Evolutionary conservation across 2,113 vertebrate genomes (phyloP).

Genomic region (Tychaedon coryphoeus): DNA sequence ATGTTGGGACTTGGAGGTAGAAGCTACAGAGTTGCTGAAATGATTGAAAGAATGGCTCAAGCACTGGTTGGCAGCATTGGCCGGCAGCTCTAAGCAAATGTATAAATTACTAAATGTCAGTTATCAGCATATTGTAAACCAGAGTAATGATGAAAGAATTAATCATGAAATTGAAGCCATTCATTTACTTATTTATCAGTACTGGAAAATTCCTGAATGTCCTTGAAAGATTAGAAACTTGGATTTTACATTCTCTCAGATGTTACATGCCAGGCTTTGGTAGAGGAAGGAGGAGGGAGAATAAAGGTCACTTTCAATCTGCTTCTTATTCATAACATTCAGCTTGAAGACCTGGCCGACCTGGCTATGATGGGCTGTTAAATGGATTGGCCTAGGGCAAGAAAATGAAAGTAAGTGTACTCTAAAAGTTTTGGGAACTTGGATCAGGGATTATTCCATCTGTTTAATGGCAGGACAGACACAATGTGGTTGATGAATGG

Average conservation of each 20-base stretch:
- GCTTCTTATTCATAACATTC: background rate
- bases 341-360: background rate
- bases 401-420: slow-evolving; percentile 6
- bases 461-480: background rate
- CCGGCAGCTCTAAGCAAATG: background rate
- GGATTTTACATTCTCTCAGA: background rate
- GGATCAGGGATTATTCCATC: slow-evolving; percentile 13
- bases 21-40: background rate
- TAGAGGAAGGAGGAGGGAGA: background rate
- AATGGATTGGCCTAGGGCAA: slow-evolving; percentile 45
- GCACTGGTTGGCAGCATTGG: background rate
- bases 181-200: background rate
- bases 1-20: background rate
- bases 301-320: slow-evolving; percentile 20
- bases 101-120: background rate
- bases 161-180: background rate
- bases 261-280: background rate
- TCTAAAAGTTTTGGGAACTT: slow-evolving; percentile 40
- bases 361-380: background rate
- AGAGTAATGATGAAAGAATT: background rate
- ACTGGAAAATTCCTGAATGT: background rate
- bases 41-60: background rate
- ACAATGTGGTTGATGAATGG: background rate
- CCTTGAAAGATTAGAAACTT: background rate
- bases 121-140: background rate